Evolutionary conservation across 2,888 invertebrate genomes (phyloP), one percentile per base, ranked within the genome.

Genomic region (Amphipyra tragopoginis): DNA sequence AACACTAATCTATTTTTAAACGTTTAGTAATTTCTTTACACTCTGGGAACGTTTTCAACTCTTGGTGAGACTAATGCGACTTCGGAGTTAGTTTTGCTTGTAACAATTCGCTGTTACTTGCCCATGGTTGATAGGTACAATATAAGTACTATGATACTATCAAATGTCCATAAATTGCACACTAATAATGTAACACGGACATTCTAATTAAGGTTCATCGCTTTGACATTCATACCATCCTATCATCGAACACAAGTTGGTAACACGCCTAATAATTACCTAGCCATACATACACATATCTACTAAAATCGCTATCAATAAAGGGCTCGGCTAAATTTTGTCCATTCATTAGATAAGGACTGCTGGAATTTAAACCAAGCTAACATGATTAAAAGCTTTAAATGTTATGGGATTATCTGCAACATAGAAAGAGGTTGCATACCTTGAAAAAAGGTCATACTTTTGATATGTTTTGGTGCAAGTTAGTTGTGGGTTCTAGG

Each of bases 1-100:
- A 94, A 94, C 94, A 94, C 93, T 93, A 93, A 93, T 94, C 94
- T 94, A 94, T 94, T 94, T 94, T 90, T 94, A 94, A 94, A 94
- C 94, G 88, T 93, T 94, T 90, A 93, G 94, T 94, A 94, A 94
- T 94, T 93, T 92, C 93, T 91, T 86, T 93, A 93, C 89, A 90
- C 92, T 90, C 90, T 92, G 94, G 93, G 93, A 91, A 88, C 93
- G 87, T 88, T 91, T 91, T 90, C 85, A 88, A 90, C 86, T 89
- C 87, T 90, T 88, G 94, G 93, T 93, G 93, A 94, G 93, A 92
- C 88, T 93, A 91, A 91, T 92, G 89, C 86, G 88, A 91, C 86
- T 89, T 88, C 84, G 84, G 86, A 88, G 87, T 82, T 91, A 90
- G 86, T 88, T 93, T 90, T 91, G 91, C 92, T 92, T 92, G 88